Percentiles rank a stretch among this genome's conserved stretches.
Evolutionary conservation across 2,888 invertebrate species (phyloP).

Genomic region (Eupithecia inturbata): DNA sequence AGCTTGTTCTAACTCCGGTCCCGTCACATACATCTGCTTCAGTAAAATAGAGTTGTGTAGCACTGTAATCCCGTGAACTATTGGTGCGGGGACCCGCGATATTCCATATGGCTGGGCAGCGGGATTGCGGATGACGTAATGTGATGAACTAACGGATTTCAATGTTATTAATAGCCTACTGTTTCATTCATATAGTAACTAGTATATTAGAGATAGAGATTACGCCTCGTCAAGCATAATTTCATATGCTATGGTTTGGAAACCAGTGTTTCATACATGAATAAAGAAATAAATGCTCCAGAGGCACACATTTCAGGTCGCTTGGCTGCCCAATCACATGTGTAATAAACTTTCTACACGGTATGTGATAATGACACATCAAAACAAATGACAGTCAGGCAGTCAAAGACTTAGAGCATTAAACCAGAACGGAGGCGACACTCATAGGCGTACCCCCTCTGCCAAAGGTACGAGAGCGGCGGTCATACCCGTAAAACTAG

Average conservation of each 20-base stretch:
- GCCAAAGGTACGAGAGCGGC: too few species aligned
- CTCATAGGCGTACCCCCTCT: too few species aligned
- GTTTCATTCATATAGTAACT: conserved; percentile 16
- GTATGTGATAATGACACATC: neutral
- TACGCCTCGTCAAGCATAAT: neutral
- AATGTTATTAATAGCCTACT: conserved; percentile 26
- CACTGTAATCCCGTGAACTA: conserved; percentile 28
- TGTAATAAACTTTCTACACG: neutral
- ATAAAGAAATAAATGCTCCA: neutral
- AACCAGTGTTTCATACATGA: neutral
- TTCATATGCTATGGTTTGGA: neutral
- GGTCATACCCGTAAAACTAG: too few species aligned
- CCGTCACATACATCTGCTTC: conserved; percentile 5
- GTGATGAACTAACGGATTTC: conserved; percentile 37
- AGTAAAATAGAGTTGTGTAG: conserved; percentile 14
- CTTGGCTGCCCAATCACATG: neutral
- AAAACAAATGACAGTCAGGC: neutral
- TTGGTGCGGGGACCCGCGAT: conserved; percentile 36
- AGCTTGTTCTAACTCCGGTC: neutral
- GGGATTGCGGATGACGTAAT: conserved; percentile 41
- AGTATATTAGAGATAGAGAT: neutral
- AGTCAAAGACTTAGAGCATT: too few species aligned
- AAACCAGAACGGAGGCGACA: too few species aligned
- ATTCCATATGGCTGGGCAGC: conserved; percentile 40
- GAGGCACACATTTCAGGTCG: neutral